phyloP scores from a whole-genome alignment of 2,888 invertebrate genomes.

The Patella pellucida region DNA sequence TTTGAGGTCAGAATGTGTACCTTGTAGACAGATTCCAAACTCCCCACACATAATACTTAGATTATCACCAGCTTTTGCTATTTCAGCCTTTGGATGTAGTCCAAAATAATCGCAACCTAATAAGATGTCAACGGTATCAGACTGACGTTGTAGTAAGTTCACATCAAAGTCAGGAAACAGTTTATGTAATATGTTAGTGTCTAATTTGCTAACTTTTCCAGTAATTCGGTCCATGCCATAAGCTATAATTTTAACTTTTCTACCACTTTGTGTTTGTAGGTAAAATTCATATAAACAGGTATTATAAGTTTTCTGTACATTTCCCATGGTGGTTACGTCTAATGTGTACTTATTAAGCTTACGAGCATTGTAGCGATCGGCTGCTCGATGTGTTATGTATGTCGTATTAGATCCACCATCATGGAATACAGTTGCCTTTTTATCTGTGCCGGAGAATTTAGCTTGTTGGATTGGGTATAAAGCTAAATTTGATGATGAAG shows the following conservation, averaged over 20 bases:
- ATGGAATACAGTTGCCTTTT: slow-evolving; percentile 11
- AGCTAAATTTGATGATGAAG: not conserved
- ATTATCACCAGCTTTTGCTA: slow-evolving; percentile 11
- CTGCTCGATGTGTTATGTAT: slow-evolving; percentile 15
- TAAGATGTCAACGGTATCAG: slow-evolving; percentile 8
- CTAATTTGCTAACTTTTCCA: not conserved
- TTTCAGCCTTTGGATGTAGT: slow-evolving; percentile 13
- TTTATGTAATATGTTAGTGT: not conserved
- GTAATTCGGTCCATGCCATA: slow-evolving; percentile 13
- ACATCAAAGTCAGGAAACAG: slow-evolving; percentile 1
- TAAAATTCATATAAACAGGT: slow-evolving; percentile 7
- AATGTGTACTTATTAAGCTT: slow-evolving; percentile 1
- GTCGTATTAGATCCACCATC: slow-evolving; percentile 20
- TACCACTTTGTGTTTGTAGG: slow-evolving; percentile 14
- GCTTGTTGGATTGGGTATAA: not conserved
- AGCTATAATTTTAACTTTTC: slow-evolving; percentile 2
- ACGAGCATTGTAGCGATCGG: not conserved
- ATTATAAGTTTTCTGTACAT: slow-evolving; percentile 15
- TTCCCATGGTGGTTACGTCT: slow-evolving; percentile 17
- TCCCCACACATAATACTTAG: slow-evolving; percentile 16
- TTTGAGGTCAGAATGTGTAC: slow-evolving; percentile 10
- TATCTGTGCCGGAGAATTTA: not conserved
- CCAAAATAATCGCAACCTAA: slow-evolving; percentile 19
- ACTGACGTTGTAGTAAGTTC: not conserved
- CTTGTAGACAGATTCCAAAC: slow-evolving; percentile 9